These are phyloP conservation scores for Pavo muticus DNA, from an alignment of 2,113 vertebrate species.

Conservation along the genomic window DNA sequence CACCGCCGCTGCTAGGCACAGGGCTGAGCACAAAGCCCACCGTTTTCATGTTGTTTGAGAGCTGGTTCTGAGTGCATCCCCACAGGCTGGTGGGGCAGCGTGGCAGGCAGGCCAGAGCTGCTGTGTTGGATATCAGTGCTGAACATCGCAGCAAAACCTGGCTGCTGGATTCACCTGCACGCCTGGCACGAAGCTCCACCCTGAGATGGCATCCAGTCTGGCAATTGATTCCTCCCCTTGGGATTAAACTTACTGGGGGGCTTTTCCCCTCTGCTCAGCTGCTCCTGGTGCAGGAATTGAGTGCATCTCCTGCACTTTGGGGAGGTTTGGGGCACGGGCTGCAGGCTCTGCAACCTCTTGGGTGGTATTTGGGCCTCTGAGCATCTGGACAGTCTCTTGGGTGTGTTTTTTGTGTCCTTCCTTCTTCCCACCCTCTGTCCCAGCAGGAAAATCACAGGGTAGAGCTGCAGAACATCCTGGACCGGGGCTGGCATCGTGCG, in stretches of 20 bases:
- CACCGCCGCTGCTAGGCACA: fast-evolving
- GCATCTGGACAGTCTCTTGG: background rate
- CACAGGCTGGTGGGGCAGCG: no score
- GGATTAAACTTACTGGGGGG: background rate
- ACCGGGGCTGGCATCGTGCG: background rate
- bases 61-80: no score
- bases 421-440: background rate
- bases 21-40: fast-evolving
- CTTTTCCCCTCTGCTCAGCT: background rate
- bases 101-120: no score
- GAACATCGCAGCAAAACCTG: background rate
- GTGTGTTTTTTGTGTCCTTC: background rate
- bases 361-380: background rate
- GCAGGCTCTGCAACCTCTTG: background rate
- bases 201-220: slow-evolving; percentile 36
- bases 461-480: background rate
- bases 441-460: background rate
- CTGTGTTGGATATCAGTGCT: background rate
- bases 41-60: background rate
- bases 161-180: background rate
- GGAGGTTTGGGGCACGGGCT: background rate
- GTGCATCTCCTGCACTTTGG: background rate
- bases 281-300: background rate
- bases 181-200: background rate
- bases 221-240: background rate